phyloP scores from a whole-genome alignment of 2,888 invertebrate genomes.

The Cecidostiba fungosa region DNA sequence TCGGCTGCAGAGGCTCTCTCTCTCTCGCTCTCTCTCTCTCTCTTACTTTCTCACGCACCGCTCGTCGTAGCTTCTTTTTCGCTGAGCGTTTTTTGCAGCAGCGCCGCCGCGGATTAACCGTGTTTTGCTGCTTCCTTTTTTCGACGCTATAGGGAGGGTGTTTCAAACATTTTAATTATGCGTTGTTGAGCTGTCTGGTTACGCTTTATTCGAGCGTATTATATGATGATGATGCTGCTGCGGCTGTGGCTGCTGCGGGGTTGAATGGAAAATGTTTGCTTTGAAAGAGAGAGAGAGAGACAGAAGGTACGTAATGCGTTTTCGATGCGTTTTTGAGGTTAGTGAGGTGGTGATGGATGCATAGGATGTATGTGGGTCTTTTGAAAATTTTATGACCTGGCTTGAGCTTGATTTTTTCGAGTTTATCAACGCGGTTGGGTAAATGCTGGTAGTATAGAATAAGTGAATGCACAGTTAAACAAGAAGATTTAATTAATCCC shows the following conservation, averaged over 20 bases:
- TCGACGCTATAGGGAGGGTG: neutral
- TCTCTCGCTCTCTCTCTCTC: neutral
- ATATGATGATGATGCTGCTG: conserved; percentile 6
- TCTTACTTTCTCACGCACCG: conserved; percentile 17
- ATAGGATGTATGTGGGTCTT: conserved; percentile 14
- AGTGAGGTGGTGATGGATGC: neutral
- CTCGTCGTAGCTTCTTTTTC: conserved; percentile 18
- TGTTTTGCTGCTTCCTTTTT: conserved; percentile 1
- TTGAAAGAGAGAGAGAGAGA: neutral
- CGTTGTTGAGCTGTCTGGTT: conserved; percentile 55
- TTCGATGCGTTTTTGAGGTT: conserved; percentile 32
- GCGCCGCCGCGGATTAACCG: conserved; percentile 34
- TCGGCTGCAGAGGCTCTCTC: conserved; percentile 50
- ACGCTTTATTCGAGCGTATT: conserved; percentile 52
- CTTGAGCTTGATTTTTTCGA: neutral
- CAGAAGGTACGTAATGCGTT: neutral
- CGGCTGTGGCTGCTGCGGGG: neutral
- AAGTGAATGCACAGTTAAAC: neutral
- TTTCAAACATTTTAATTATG: conserved; percentile 61
- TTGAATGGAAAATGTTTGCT: conserved; percentile 33
- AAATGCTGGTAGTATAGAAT: neutral
- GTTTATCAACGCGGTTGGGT: neutral
- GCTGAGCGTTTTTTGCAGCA: neutral
- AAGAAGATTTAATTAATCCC: neutral
- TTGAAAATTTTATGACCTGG: neutral